Evolutionary conservation across 2,888 invertebrate genomes (phyloP), one percentile per base, ranked within the genome.

Genomic region (Tolmerus cingulatus): DNA sequence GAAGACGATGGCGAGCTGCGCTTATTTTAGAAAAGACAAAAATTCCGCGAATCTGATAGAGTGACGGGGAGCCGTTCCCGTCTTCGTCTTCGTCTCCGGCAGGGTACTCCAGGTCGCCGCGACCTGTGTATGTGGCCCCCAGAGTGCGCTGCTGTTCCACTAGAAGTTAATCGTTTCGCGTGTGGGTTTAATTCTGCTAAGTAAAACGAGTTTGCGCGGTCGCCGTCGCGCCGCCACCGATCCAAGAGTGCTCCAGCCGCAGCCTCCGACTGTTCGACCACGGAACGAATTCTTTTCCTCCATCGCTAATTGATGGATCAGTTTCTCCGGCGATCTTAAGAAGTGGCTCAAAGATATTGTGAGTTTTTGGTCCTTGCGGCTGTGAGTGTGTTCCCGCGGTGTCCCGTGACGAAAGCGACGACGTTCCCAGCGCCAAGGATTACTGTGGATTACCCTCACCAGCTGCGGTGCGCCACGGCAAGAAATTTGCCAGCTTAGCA

Each of bases 191-290:
- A 74, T 74, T 85, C 85, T 74, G 74, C 74, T 85, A 46, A 85
- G 85, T 34, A 46, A 85, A 85, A 85, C 85, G 85, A 74, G 85
- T 85, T 85, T 85, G 85, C 85, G 85, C 85, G 74, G 23, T 85
- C 74, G 43, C 27, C 14, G 82, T 84, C 46, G 82, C 30, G 66
- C 23, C 37, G 40, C 40, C 51, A 27, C 66, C 55, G 55, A 14
- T 46, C 5, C 23, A 30, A 79, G 51, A 79, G 78, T 55, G 81
- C 55, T 81, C 27, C 34, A 23, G 55, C 81, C 81, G 23, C 74
- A 74, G 30, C 27, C 74, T 34, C 30, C 34, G 74, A 14, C 74
- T 1, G 16, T 46, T 46, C 74, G 34, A 74, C 74, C 16, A 55
- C 55, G n/a, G n/a, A 19, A 57, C 82, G 57, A 82, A 82, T 82